A percentile compares a stretch with the other conserved stretches of the same genome.
Conservation (phyloP, 2,113 vertebrate species). For the Seriola aureovittata region DNA sequence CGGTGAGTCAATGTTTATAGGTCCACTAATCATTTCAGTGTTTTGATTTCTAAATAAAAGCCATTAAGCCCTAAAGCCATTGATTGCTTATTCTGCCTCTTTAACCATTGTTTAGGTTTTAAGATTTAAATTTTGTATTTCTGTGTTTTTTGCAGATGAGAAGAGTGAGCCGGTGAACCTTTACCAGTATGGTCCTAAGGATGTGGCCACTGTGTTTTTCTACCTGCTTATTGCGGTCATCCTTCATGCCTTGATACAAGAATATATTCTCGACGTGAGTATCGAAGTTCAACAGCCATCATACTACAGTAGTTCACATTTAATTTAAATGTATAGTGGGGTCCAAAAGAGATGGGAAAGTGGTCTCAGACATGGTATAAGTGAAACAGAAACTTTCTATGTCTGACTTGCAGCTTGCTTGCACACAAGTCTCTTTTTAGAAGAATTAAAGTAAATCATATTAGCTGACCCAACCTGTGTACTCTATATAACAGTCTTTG, state of each 20-base stretch:
- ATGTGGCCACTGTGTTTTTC: conserved; percentile 88
- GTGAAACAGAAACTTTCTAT: neutral
- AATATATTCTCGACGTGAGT: conserved; percentile 88
- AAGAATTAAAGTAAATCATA: neutral
- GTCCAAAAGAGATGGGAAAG: too few species aligned
- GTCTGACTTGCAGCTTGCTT: too few species aligned
- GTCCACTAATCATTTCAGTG: neutral
- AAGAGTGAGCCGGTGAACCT: conserved; percentile 82
- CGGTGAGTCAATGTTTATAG: conserved; percentile 72
- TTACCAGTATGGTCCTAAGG: conserved; percentile 88
- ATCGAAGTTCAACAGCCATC: neutral
- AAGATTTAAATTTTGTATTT: neutral
- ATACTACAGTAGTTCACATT: neutral
- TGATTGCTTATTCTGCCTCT: neutral
- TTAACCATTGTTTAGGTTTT: neutral
- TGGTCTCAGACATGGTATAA: neutral
- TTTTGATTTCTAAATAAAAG: neutral
- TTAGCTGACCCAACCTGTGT: neutral
- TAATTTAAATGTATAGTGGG: neutral
- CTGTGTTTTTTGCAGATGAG: conserved; percentile 74
- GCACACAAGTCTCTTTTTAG: neutral
- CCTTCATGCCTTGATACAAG: conserved; percentile 90
- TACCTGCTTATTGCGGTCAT: conserved; percentile 89
- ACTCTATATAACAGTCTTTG: neutral
- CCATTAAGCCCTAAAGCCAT: too few species aligned